Evolutionary conservation across 2,797 vertebrate species (phyloP).

Genomic region (Eulemur coronatus): DNA sequence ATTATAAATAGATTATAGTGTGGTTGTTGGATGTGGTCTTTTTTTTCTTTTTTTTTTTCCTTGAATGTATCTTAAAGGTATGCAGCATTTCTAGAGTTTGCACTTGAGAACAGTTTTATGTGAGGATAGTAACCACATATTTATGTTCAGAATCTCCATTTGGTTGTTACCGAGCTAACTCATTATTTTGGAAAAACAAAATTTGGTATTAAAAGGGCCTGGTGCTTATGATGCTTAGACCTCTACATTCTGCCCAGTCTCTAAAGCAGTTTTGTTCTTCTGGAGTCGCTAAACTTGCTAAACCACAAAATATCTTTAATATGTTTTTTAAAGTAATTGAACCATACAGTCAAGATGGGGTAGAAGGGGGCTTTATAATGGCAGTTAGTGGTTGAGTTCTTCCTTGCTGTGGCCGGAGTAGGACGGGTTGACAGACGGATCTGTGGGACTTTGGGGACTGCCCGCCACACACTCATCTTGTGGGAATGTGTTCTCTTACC

Average conservation of each 20-base stretch:
- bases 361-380: neutral
- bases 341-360: constrained; percentile 8
- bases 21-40: neutral
- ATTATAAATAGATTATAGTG: constrained; percentile 54
- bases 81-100: neutral
- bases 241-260: neutral
- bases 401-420: neutral
- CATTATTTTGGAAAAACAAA: constrained; percentile 61
- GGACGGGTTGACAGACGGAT: neutral
- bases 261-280: constrained; percentile 31
- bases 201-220: constrained; percentile 20
- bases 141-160: neutral
- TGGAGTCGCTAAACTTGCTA: constrained; percentile 44
- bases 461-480: neutral
- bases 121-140: neutral
- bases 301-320: constrained; percentile 66
- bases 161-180: neutral
- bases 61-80: neutral
- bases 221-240: neutral
- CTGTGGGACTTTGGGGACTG: neutral
- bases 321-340: constrained; percentile 49
- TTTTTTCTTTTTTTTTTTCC: neutral
- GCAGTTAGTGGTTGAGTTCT: constrained; percentile 24
- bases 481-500: neutral
- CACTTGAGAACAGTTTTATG: neutral